Conservation (phyloP, 2,888 invertebrate species). For the Andrena bucephala region DNA sequence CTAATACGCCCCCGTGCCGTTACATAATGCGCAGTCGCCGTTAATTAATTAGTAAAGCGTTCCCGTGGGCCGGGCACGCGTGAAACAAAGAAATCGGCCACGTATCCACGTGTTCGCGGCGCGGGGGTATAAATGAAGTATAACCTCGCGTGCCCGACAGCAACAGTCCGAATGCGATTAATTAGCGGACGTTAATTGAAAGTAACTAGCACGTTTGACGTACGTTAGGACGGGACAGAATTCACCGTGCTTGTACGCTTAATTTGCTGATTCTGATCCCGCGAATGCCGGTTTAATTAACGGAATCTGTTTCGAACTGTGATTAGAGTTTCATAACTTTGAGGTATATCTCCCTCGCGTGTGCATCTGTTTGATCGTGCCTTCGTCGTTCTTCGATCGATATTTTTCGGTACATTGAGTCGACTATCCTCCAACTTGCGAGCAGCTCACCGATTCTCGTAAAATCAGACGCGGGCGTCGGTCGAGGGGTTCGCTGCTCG, state of each 20-base stretch:
- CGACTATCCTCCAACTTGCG: background rate
- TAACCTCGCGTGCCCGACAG: conserved; percentile 4
- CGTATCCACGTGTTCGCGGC: conserved; percentile 11
- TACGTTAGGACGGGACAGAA: conserved; percentile 8
- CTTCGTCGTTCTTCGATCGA: background rate
- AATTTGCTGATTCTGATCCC: conserved; percentile 50
- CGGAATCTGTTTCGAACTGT: conserved; percentile 43
- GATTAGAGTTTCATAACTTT: conserved; percentile 57
- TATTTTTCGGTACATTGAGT: conserved; percentile 14
- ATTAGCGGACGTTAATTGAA: conserved; percentile 51
- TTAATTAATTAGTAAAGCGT: conserved; percentile 27
- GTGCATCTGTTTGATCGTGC: background rate
- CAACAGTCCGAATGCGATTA: conserved; percentile 27
- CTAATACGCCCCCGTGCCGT: background rate
- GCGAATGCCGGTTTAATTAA: conserved; percentile 40
- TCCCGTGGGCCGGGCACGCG: background rate
- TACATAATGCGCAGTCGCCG: conserved; percentile 9
- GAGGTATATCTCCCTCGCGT: background rate
- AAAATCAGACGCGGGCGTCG: conserved; percentile 34
- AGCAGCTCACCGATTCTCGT: conserved; percentile 28
- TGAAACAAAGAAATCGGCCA: background rate
- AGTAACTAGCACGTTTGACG: conserved; percentile 50
- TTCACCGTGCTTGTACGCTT: conserved; percentile 38
- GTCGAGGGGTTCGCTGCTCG: background rate
- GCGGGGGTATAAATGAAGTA: background rate